These are phyloP conservation scores for human DNA, from an alignment of 2,113 vertebrate species.

Conservation along the genomic window GRCh38 chr6:12905501-12906000, in stretches of 20 bases:
- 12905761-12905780: background rate
- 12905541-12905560: background rate
- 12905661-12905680: background rate
- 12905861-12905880: background rate
- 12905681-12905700: background rate
- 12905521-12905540: background rate
- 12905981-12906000: background rate
- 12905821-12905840: background rate
- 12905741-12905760: background rate
- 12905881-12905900: background rate
- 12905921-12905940: background rate
- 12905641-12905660: background rate
- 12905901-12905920: background rate
- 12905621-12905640: background rate
- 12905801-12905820: background rate
- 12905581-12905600: background rate
- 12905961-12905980: background rate
- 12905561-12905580: background rate
- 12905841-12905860: background rate
- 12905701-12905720: background rate
- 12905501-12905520: background rate
- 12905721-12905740: background rate
- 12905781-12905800: background rate
- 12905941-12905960: background rate
- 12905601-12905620: background rate